Percentiles rank a stretch among this genome's conserved stretches.
Conservation (phyloP, 1,140 invertebrate genomes). For the Microplitis mediator region DNA sequence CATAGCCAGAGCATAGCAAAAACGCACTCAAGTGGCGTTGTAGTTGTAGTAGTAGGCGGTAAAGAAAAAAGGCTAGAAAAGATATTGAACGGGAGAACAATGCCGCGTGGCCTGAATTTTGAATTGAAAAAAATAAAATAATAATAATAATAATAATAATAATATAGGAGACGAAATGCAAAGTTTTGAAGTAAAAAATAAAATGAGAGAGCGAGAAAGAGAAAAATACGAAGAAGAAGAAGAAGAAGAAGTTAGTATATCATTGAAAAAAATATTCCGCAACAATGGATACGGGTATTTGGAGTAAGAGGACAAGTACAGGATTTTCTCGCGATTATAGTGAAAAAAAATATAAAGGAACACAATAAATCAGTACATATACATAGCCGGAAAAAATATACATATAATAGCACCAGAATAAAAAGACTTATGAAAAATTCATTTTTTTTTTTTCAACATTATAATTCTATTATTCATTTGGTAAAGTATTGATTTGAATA, state of each 20-base stretch:
- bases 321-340: slow-evolving; percentile 19
- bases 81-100: slow-evolving; percentile 28
- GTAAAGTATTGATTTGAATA: too few species aligned
- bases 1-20: not conserved
- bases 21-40: not conserved
- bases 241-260: slow-evolving; percentile 3
- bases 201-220: not conserved
- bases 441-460: too few species aligned
- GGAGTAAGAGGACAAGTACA: slow-evolving; percentile 1
- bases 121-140: slow-evolving; percentile 19
- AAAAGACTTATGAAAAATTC: too few species aligned
- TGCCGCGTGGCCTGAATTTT: slow-evolving; percentile 25
- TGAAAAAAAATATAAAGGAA: not conserved
- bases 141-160: not conserved
- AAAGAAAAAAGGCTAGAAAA: not conserved
- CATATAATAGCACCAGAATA: too few species aligned
- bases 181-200: not conserved
- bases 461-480: too few species aligned
- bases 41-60: not conserved
- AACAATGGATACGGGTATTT: slow-evolving; percentile 1
- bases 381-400: not conserved
- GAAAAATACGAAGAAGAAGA: not conserved
- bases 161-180: not conserved
- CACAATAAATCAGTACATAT: not conserved
- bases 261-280: slow-evolving; percentile 18